Percentiles rank a stretch among this genome's conserved stretches.
These are phyloP conservation scores for Tragelaphus imberbis DNA, from an alignment of 2,113 vertebrate species.

Conservation along the genomic window DNA sequence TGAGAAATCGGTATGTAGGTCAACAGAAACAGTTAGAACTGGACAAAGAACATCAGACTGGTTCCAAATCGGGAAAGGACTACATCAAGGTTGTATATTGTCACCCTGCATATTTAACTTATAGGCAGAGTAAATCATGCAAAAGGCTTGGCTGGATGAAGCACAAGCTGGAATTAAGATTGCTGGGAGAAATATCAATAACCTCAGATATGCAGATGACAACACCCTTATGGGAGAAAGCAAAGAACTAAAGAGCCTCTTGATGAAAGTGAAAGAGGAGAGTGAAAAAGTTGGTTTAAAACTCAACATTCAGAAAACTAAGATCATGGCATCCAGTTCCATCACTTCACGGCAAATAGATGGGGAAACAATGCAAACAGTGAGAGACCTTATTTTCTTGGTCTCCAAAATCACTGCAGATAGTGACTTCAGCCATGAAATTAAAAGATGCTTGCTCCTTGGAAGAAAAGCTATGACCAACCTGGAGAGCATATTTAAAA, in stretches of 20 bases:
- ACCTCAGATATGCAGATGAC: neutral
- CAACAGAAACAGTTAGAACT: neutral
- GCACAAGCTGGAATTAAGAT: neutral
- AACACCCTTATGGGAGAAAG: neutral
- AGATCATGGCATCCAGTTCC: neutral
- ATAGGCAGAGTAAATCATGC: neutral
- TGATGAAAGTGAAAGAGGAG: neutral
- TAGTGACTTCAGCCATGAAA: neutral
- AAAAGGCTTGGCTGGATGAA: neutral
- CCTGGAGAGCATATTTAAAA: neutral
- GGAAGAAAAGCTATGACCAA: neutral
- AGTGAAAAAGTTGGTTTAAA: neutral
- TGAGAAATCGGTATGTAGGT: neutral
- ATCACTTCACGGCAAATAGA: neutral
- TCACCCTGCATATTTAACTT: neutral
- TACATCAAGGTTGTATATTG: neutral
- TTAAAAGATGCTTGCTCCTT: neutral
- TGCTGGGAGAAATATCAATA: neutral
- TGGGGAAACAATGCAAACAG: neutral
- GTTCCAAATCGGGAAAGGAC: neutral
- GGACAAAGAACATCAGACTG: neutral
- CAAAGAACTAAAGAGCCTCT: neutral
- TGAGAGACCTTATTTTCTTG: neutral
- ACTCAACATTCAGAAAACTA: neutral
- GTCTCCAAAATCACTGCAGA: neutral